Conservation (phyloP, 2,113 vertebrate species). For the Vireo altiloquus region DNA sequence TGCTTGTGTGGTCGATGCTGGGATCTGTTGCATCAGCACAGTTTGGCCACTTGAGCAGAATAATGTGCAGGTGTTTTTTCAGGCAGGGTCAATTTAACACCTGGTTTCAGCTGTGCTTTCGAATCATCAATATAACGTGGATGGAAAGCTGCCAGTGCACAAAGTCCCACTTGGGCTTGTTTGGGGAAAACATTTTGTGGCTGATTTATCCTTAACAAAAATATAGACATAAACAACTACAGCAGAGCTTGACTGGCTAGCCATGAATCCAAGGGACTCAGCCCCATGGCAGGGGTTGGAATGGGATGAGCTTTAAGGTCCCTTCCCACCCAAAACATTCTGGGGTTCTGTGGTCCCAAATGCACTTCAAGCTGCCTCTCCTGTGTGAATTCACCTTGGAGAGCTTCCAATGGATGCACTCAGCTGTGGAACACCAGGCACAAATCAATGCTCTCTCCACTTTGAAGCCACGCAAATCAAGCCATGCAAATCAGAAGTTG, state of each 20-base stretch:
- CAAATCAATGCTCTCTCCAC: neutral
- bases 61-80: neutral
- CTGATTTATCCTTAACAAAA: neutral
- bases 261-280: neutral
- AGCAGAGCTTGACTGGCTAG: neutral
- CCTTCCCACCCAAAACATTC: neutral
- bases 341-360: neutral
- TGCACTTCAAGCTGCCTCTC: neutral
- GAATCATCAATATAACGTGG: neutral
- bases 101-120: neutral
- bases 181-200: neutral
- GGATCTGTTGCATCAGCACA: neutral
- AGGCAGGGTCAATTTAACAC: constrained; percentile 34
- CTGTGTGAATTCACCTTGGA: neutral
- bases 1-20: neutral
- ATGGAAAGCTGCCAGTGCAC: neutral
- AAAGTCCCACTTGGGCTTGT: neutral
- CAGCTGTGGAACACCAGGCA: neutral
- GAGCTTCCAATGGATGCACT: neutral
- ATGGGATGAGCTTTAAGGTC: neutral
- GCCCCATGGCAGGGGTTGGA: fast-evolving
- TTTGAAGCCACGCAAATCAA: neutral
- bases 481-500: neutral
- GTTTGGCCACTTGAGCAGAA: neutral
- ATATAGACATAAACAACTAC: neutral